Conservation (phyloP, 2,797 vertebrate species). For the Gila robusta region DNA sequence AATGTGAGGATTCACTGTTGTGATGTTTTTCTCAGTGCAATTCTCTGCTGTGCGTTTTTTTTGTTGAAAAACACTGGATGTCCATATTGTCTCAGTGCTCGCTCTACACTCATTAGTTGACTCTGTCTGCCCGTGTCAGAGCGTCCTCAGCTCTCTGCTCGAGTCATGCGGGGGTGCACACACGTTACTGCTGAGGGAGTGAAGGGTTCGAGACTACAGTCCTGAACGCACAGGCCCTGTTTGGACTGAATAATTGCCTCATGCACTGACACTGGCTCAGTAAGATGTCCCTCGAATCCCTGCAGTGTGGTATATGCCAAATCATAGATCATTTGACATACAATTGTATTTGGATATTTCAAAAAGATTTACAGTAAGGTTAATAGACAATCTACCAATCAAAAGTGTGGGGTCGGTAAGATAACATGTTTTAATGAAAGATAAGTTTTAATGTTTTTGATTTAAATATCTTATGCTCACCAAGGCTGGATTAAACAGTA, state of each 20-base stretch:
- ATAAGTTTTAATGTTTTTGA: neutral
- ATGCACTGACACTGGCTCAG: neutral
- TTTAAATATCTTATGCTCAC: no score
- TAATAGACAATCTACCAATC: neutral
- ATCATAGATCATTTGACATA: no score
- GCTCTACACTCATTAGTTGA: constrained; percentile 10
- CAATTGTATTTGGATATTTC: neutral
- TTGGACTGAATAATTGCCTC: constrained; percentile 11
- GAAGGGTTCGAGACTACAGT: neutral
- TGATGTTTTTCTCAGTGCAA: neutral
- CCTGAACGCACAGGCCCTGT: neutral
- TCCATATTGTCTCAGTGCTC: neutral
- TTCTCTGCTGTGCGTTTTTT: neutral
- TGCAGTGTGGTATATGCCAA: neutral
- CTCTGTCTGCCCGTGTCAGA: constrained; percentile 1
- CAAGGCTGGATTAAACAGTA: neutral
- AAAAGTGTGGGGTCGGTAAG: neutral
- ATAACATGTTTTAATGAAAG: no score
- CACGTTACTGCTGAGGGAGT: neutral
- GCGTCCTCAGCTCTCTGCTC: neutral
- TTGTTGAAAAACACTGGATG: neutral
- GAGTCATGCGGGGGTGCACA: neutral
- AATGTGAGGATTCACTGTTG: neutral
- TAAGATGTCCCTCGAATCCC: neutral
- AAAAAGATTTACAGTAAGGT: neutral